Percentiles rank a stretch among this genome's conserved stretches.
Conservation (phyloP, 2,888 invertebrate genomes). For the Nemotelus pantherinus region DNA sequence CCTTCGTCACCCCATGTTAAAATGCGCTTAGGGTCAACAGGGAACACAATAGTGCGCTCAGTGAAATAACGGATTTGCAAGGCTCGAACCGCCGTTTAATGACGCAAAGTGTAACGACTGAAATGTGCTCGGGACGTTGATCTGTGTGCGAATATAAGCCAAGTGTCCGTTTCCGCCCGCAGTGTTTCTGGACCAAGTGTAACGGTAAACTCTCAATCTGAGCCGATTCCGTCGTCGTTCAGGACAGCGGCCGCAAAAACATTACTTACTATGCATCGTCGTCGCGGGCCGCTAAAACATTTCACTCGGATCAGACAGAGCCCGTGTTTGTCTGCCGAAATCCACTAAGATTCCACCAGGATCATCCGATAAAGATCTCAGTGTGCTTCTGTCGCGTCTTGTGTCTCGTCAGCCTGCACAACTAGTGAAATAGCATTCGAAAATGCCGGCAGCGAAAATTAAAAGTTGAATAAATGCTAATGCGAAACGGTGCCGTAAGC, state of each 20-base stretch:
- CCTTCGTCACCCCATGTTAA: slow-evolving; percentile 25
- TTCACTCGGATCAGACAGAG: background rate
- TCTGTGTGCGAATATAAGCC: background rate
- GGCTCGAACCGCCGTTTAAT: background rate
- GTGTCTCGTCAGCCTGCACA: no score
- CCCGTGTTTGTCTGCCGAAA: no score
- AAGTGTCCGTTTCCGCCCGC: background rate
- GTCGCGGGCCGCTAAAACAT: background rate
- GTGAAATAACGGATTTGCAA: slow-evolving; percentile 15
- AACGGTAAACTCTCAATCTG: background rate
- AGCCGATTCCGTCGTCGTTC: no score
- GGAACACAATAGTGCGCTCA: background rate
- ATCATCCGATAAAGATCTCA: no score
- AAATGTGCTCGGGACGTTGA: slow-evolving; percentile 21
- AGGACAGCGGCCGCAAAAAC: background rate
- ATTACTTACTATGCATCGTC: slow-evolving; percentile 8
- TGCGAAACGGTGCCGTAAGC: no score
- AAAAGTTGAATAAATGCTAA: no score
- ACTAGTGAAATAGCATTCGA: no score
- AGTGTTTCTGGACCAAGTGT: background rate
- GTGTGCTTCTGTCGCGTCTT: no score
- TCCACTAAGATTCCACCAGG: no score
- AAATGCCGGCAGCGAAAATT: no score
- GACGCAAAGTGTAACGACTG: slow-evolving; percentile 21
- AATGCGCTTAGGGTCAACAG: slow-evolving; percentile 20